Base-by-base conservation (phyloP, 1,140 invertebrate species). In the Brachionus rotundiformis region DNA sequence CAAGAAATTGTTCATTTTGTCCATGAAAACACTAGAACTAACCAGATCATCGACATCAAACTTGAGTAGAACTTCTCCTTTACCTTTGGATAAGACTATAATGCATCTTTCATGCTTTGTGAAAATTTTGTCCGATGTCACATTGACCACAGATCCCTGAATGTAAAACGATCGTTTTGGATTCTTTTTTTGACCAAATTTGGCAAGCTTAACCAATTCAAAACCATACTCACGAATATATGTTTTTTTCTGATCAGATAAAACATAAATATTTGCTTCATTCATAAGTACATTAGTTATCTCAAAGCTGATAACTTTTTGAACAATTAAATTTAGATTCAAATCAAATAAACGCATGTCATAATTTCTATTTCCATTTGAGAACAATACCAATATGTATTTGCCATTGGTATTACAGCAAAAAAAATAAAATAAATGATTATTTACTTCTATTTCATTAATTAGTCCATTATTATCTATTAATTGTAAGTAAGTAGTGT, bases 141-240 rank as follows among this genome's bases (percentile, higher is more conserved):
- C 16, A 33, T 33, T 33, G 8, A 68, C 16, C 6, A 68, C 63
- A 33, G 16, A 16, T 3, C 63, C 63, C 3, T 33, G 29, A 16
- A 68, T 68, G 19, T 68, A 68, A 68, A 68, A 68, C 8, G 27
- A 33, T 68, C 33, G 29, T 19, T 68, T 68, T 2, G 13, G 13
- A 68, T 68, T 68, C 19, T 68, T 68, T 5, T 33, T 68, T 33
- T 68, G 63, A 36, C 63, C 63, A 36, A 68, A 68, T 68, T 68
- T 68, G 16, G 16, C 33, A 13, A 68, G 16, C 33, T 68, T 68
- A 8, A 68, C 63, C 29, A 68, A 36, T 16, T 68, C 63, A 2
- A 36, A 68, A 4, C 29, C 33, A 36, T 33, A 68, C n/a, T 68
- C 63, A 36, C 16, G 31, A 2, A 68, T 36, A 41, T 31, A 36